Base-by-base conservation (phyloP, 2,797 vertebrate species). In the Pempheris klunzingeri region DNA sequence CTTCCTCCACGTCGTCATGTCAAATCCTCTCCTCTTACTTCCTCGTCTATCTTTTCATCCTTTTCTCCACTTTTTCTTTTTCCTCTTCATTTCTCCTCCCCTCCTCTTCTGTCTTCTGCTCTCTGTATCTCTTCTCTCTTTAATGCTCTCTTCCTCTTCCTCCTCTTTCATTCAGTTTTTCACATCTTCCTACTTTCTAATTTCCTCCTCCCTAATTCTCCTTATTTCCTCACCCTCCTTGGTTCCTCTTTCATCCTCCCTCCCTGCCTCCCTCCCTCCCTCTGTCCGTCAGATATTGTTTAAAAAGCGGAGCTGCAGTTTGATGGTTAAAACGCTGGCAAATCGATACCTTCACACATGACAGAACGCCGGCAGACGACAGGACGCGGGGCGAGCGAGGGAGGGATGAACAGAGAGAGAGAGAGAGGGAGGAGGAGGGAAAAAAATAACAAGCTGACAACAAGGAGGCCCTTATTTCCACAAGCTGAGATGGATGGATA, bases 291-390 rank as follows among this genome's bases (percentile, higher is more conserved):
- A 95, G 81, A 95, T 94, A 94, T 92, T 93, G 93, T 94, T 95
- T 96, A 94, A 94, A 95, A 94, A 95, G 89, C 88, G 91, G 78
- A 91, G 92, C 93, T 92, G 91, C 92, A 90, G 93, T 93, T 94
- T 96, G 94, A 95, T 92, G 89, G 90, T 94, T 95, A 95, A 95
- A 96, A 96, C 87, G 87, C 85, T 95, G 95, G 93, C 92, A 96
- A 96, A 96, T 93, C 90, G 95, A 90, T 94, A 96, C 93, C 87
- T 95, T 95, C 93, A 95, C 90, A 93, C 90, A 95, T 92, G 87
- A 96, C 92, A 94, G 93, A 94, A 77, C 76, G 88, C 92, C 88
- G 71, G 85, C 78, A 34, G 85, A 76, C 62, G 88, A 81, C 70
- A 77, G 78, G 88, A 84, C 20, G 60, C 58, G 49, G 86, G 82